Conservation (phyloP, 1,140 invertebrate species). For the Cephus cinctus region DNA sequence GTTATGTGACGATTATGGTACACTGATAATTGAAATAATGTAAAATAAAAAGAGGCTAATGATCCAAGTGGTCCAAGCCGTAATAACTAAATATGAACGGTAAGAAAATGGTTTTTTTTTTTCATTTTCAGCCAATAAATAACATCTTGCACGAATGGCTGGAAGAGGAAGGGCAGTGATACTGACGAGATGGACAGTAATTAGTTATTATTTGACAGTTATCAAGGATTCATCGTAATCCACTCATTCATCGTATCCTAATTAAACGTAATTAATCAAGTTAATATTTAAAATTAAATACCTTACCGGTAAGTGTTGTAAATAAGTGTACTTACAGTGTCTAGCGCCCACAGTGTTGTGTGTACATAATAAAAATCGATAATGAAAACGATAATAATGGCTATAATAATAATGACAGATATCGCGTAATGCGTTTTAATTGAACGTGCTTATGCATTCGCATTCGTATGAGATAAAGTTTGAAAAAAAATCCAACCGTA, state of each 20-base stretch:
- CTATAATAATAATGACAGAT: background rate
- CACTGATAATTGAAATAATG: too few species aligned
- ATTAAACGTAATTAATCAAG: constrained; percentile 15
- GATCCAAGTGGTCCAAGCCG: too few species aligned
- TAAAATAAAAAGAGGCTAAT: background rate
- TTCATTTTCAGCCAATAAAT: constrained; percentile 43
- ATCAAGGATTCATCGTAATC: constrained; percentile 11
- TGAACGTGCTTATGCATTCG: background rate
- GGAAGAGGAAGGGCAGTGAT: constrained; percentile 39
- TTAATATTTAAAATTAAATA: constrained; percentile 33
- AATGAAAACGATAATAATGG: background rate
- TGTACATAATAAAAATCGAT: constrained; percentile 25
- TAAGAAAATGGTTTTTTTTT: background rate
- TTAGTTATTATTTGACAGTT: constrained; percentile 26
- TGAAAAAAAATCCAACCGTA: too few species aligned
- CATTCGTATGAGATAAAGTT: background rate
- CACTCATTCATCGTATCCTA: constrained; percentile 15
- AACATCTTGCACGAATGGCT: constrained; percentile 48
- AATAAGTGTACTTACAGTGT: constrained; percentile 59
- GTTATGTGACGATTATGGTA: too few species aligned
- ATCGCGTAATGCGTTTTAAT: background rate
- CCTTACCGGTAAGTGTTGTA: constrained; percentile 55
- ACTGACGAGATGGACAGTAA: constrained; percentile 20
- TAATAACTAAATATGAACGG: background rate
- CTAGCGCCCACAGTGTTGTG: constrained; percentile 52